Base-by-base conservation (phyloP, 1,140 invertebrate genomes). In the Halesus radiatus region DNA sequence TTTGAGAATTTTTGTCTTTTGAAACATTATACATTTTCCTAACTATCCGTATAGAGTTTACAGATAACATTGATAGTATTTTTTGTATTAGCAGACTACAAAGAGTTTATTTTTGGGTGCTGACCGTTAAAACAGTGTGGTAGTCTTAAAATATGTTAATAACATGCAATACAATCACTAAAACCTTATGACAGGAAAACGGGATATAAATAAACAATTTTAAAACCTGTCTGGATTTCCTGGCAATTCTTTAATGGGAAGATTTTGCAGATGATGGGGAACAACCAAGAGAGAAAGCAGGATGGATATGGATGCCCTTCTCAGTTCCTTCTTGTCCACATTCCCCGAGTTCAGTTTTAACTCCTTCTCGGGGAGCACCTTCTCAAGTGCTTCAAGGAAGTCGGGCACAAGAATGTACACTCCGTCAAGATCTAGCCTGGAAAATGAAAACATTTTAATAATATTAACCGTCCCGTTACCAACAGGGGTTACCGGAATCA, bases 341-440 rank as follows among this genome's bases (percentile, higher is more conserved):
- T 87, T 86, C 58, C 90, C 88, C 81, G 90, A 90, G 84, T 93
- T 93, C 1, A 95, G 86, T 85, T 93, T 93, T 0, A 95, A 87
- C 80, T 94, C 93, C 83, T 94, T 94, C 80, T 96, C 95, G 3
- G 95, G 93, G 13, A 98, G 88, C 5, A 98, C 95, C 22, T 95
- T 89, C 88, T 98, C 98, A 18, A 99, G 86, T 0, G 98, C 98
- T 16, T 93, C 92, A 50, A 99, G 92, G 85, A 98, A 94, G 81
- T 95, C 92, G 0, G 98, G 98, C 5, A 99, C 92, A 18, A 99
- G 88, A 18, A 98, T 94, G 85, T 97, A 93, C 3, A 98, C 94
- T 1, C 98, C 98, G 86, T 98, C 96, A 37, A 99, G 89, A 89
- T 99, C 98, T 74, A 99, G 89, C 70, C 97, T 93, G 85, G 96